These are phyloP conservation scores for Mercenaria mercenaria DNA, from an alignment of 1,140 invertebrate genomes.

Conservation along the genomic window DNA sequence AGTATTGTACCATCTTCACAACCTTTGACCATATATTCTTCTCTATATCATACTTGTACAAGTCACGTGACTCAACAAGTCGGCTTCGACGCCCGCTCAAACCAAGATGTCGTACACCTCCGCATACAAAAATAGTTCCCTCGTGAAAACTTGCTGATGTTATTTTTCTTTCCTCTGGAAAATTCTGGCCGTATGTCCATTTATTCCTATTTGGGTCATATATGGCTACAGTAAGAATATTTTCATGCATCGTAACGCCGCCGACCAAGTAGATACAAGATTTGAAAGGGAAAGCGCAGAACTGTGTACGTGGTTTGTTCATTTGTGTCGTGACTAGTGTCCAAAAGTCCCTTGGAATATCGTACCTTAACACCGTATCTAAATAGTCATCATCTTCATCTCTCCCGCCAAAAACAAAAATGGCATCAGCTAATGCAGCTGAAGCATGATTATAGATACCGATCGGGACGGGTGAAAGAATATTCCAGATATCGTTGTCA, in stretches of 20 bases:
- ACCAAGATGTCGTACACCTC: conserved; percentile 71
- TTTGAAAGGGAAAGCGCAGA: conserved; percentile 70
- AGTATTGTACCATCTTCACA: conserved; percentile 74
- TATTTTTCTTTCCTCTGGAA: conserved; percentile 80
- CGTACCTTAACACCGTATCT: conserved; percentile 76
- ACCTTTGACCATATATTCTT: conserved; percentile 73
- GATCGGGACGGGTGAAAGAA: conserved; percentile 75
- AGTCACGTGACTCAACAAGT: conserved; percentile 75
- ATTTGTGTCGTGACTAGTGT: conserved; percentile 72
- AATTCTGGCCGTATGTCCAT: conserved; percentile 77
- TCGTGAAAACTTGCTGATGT: conserved; percentile 63
- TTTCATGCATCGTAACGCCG: conserved; percentile 70
- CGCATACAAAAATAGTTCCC: conserved; percentile 75
- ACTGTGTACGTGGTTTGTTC: conserved; percentile 73
- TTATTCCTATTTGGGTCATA: conserved; percentile 75
- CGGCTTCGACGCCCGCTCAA: conserved; percentile 64
- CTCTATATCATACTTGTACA: conserved; percentile 76
- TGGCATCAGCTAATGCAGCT: conserved; percentile 65
- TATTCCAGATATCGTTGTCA: conserved; percentile 73
- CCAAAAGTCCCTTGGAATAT: conserved; percentile 76
- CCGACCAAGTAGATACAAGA: conserved; percentile 78
- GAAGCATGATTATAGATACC: conserved; percentile 76
- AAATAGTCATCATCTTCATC: conserved; percentile 73
- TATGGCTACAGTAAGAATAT: conserved; percentile 74
- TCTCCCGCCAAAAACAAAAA: conserved; percentile 78